phyloP scores from a whole-genome alignment of 1,140 invertebrate genomes.

The Drosophila setifemur region DNA sequence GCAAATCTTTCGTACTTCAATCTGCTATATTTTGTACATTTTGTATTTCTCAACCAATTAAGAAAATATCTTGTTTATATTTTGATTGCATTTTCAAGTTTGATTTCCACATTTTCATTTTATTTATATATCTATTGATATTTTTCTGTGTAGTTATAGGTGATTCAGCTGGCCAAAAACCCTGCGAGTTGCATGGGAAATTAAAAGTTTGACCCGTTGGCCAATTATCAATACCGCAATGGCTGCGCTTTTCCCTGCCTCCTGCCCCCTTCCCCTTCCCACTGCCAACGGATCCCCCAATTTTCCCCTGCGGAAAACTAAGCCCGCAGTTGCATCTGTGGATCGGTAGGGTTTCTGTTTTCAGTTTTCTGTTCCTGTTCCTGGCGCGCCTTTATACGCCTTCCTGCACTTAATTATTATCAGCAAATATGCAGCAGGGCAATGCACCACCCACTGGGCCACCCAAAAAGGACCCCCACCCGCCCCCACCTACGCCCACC shows the following conservation, averaged over 20 bases:
- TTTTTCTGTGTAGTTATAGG: not conserved
- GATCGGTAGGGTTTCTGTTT: slow-evolving; percentile 7
- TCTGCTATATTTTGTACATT: no score
- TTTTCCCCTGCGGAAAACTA: slow-evolving; percentile 12
- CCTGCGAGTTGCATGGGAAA: slow-evolving; percentile 13
- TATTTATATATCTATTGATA: not conserved
- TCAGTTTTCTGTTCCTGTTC: slow-evolving; percentile 5
- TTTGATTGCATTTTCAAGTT: no score
- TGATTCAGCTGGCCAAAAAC: slow-evolving; percentile 24
- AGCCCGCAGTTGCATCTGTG: slow-evolving; percentile 39
- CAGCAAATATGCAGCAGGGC: slow-evolving; percentile 76
- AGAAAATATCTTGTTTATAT: no score
- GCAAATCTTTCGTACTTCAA: no score
- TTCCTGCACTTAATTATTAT: slow-evolving; percentile 80
- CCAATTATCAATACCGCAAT: slow-evolving; percentile 73
- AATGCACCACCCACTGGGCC: slow-evolving; percentile 19
- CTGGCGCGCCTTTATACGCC: slow-evolving; percentile 65
- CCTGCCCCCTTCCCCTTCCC: not conserved
- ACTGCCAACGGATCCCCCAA: not conserved
- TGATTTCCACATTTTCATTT: not conserved
- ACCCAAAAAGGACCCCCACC: not conserved
- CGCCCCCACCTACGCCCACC: not conserved
- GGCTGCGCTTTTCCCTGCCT: slow-evolving; percentile 32
- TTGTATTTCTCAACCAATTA: no score
- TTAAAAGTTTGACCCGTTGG: slow-evolving; percentile 52